Conservation (phyloP, 2,888 invertebrate species). For the Drosophila algonquin region DNA sequence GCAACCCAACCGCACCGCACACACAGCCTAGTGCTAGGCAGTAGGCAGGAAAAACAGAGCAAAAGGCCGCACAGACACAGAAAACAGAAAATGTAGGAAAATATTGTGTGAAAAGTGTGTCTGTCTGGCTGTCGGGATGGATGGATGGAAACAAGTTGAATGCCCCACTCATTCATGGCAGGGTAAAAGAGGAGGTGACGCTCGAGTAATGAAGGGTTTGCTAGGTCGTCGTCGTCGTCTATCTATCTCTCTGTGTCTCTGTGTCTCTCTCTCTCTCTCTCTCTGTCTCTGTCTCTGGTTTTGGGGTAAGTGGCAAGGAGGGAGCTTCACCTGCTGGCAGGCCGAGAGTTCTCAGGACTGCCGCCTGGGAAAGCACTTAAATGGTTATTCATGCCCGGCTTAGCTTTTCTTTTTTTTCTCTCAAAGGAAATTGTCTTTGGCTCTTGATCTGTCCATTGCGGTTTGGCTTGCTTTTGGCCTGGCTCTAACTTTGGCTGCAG, state of each 20-base stretch:
- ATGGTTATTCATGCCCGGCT: slow-evolving; percentile 68
- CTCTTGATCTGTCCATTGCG: slow-evolving; percentile 45
- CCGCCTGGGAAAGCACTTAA: slow-evolving; percentile 78
- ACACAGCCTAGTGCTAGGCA: background rate
- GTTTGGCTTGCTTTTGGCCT: slow-evolving; percentile 36
- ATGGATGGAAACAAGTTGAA: slow-evolving; percentile 64
- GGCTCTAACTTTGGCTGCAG: slow-evolving; percentile 42
- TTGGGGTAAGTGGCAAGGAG: slow-evolving; percentile 34
- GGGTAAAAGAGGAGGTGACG: slow-evolving; percentile 50
- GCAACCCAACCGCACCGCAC: slow-evolving; percentile 9
- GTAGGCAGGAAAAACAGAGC: slow-evolving; percentile 53
- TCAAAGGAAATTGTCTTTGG: slow-evolving; percentile 71
- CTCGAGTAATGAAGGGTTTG: slow-evolving; percentile 71
- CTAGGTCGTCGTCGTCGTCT: slow-evolving; percentile 38
- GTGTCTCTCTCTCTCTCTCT: background rate
- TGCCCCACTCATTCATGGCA: slow-evolving; percentile 61
- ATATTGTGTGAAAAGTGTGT: slow-evolving; percentile 73
- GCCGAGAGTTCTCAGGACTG: slow-evolving; percentile 66
- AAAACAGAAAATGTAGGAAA: slow-evolving; percentile 68
- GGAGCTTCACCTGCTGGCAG: slow-evolving; percentile 63
- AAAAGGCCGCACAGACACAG: slow-evolving; percentile 54
- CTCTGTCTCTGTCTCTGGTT: slow-evolving; percentile 26
- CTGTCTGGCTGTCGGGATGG: slow-evolving; percentile 8
- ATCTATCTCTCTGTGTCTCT: background rate
- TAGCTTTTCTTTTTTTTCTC: slow-evolving; percentile 59